Conservation (phyloP, 2,113 vertebrate genomes). For the Micromys minutus region DNA sequence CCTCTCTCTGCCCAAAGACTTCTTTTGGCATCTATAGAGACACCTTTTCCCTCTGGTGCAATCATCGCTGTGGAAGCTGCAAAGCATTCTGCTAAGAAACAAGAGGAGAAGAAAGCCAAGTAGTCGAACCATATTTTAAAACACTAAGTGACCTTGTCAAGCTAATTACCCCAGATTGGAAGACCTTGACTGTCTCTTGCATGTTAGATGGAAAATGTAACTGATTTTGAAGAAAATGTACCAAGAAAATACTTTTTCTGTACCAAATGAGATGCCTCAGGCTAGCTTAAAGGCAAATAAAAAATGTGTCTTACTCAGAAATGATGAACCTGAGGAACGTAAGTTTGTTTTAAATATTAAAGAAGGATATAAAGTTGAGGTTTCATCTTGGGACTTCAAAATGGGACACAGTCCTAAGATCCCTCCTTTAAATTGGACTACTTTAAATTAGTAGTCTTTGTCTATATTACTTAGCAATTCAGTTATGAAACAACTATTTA, state of each 20-base stretch:
- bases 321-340: constrained; percentile 18
- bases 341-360: constrained; percentile 36
- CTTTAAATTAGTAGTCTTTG: not conserved
- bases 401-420: constrained; percentile 2
- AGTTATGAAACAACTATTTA: constrained; percentile 1
- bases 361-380: constrained; percentile 46
- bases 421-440: not conserved
- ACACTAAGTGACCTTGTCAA: constrained; percentile 87
- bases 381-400: constrained; percentile 58
- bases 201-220: constrained; percentile 77
- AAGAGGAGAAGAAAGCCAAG: constrained; percentile 81
- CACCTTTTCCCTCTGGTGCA: constrained; percentile 80
- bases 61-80: constrained; percentile 76
- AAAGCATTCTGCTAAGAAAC: constrained; percentile 83
- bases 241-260: constrained; percentile 70
- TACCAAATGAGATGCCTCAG: constrained; percentile 69
- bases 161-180: constrained; percentile 85
- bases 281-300: constrained; percentile 64
- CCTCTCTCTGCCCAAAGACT: constrained; percentile 65
- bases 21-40: constrained; percentile 72
- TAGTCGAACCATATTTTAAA: constrained; percentile 77
- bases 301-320: constrained; percentile 69
- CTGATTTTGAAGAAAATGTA: constrained; percentile 67
- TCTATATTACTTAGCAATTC: constrained; percentile 6
- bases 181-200: constrained; percentile 77